phyloP scores from a whole-genome alignment of 2,113 vertebrate species.

The Aphyosemion australe region DNA sequence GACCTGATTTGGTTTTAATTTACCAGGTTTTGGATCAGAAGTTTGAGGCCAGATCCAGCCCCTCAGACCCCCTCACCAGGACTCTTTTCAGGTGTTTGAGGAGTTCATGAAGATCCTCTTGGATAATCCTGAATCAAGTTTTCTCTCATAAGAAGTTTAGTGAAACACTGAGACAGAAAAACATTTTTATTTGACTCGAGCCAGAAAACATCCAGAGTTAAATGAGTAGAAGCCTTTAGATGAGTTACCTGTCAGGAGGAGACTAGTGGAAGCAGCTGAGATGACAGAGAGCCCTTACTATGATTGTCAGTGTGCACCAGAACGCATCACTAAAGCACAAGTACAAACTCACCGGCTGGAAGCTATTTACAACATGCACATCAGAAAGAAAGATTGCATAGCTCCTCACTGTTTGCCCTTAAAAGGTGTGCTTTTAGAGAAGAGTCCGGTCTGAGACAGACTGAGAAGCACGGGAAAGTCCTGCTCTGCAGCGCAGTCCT shows the following conservation, averaged over 20 bases:
- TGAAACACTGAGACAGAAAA: slow-evolving; percentile 60
- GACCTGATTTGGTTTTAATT: too few species aligned
- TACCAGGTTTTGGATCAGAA: too few species aligned
- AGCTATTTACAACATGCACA: slow-evolving; percentile 75
- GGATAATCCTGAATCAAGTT: too few species aligned
- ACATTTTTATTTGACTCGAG: slow-evolving; percentile 70
- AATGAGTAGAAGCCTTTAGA: slow-evolving; percentile 23
- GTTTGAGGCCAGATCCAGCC: too few species aligned
- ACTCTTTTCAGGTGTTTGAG: too few species aligned
- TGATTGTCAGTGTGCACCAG: slow-evolving; percentile 87
- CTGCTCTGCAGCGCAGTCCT: not conserved
- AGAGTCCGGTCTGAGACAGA: slow-evolving; percentile 5
- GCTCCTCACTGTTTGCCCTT: slow-evolving; percentile 78
- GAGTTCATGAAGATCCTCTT: too few species aligned
- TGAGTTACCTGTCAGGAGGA: slow-evolving; percentile 52
- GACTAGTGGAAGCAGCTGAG: slow-evolving; percentile 62
- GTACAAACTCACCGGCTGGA: slow-evolving; percentile 41
- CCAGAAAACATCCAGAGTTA: slow-evolving; percentile 42
- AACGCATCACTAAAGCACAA: slow-evolving; percentile 69
- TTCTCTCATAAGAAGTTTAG: slow-evolving; percentile 8
- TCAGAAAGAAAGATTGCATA: slow-evolving; percentile 83
- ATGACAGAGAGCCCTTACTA: slow-evolving; percentile 83
- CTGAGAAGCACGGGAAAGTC: slow-evolving; percentile 45
- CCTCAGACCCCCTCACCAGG: too few species aligned
- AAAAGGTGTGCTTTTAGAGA: slow-evolving; percentile 72